Evolutionary conservation across 1,140 invertebrate species (phyloP), one percentile per base, ranked within the genome.

Genomic region (Paraescarpia echinospica): DNA sequence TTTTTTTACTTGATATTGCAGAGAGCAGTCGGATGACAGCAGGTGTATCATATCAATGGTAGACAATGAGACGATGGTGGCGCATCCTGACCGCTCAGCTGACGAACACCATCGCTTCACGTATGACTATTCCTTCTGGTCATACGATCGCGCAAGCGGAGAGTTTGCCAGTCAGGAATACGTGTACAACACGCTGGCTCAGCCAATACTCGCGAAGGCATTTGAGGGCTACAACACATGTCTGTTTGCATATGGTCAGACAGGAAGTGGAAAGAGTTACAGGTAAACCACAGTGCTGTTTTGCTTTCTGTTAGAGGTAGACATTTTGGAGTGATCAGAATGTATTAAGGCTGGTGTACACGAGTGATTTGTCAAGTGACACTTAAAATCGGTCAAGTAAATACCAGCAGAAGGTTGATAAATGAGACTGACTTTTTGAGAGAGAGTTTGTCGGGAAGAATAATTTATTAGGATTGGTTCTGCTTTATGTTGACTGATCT

Each of bases 241-340:
- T 92, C 98, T 99, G 89, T 99, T 99, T 97, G 98, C 98, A 4
- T 99, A 99, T 96, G 98, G 98, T 0, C 98, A 99, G 96, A 99
- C 98, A 12, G 98, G 98, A 48, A 98, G 98, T 94, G 98, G 98
- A 0, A 99, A 99, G 97, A 99, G 98, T 51, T 97, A 96, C 94
- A 97, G 95, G 95, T 96, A 92, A 12, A 22, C 41, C 41, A 41
- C n/a, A 89, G 34, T 89, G 48, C 18, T 9, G 48, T 51, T 51
- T 27, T 77, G 0, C 22, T 12, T 77, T 27, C 18, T 77, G 14
- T 18, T 77, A 22, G 8, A 14, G 59, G 59, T 22, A 77, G 9
- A 77, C 9, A 27, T 31, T 22, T 77, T 18, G 2, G 8, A 77
- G 59, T 41, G 12, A 41, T 41, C 12, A 41, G 41, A 12, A 41